phyloP scores from a whole-genome alignment of 2,797 vertebrate species.

The Parauchenoglanis punctatus region DNA sequence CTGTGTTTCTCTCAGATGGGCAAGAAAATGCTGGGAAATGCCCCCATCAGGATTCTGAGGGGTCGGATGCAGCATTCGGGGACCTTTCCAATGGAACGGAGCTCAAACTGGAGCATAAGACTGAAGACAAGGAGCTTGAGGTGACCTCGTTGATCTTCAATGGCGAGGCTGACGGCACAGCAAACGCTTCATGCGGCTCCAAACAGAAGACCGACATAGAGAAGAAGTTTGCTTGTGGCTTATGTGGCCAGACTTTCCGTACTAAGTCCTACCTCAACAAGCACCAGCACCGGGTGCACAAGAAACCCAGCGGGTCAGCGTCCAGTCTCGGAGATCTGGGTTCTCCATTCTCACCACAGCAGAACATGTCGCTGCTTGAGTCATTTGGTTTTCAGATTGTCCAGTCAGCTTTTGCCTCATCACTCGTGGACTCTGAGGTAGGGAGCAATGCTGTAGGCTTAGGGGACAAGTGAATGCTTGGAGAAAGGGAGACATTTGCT shows the following conservation, averaged over 20 bases:
- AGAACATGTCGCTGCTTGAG: conserved; percentile 99
- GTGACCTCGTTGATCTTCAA: conserved; percentile 73
- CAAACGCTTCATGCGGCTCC: conserved; percentile 80
- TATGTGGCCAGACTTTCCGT: conserved; percentile 97
- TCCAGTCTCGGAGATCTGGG: conserved; percentile 81
- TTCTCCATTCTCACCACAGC: conserved; percentile 96
- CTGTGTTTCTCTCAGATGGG: conserved; percentile 80
- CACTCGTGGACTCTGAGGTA: conserved; percentile 91
- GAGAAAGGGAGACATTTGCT: background rate
- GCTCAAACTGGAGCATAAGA: conserved; percentile 90
- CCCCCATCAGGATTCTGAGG: conserved; percentile 95
- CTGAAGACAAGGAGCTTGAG: conserved; percentile 69
- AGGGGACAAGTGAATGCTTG: conserved; percentile 86
- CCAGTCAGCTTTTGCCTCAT: conserved; percentile 97
- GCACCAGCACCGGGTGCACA: conserved; percentile 97
- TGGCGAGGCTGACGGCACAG: conserved; percentile 65
- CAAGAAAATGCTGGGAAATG: conserved; percentile 86
- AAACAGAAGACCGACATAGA: conserved; percentile 90
- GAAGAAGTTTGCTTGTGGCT: conserved; percentile 92
- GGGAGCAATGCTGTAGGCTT: conserved; percentile 90
- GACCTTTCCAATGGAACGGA: conserved; percentile 92
- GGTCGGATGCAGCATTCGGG: conserved; percentile 89
- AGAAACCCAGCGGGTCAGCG: conserved; percentile 75
- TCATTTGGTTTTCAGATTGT: conserved; percentile 99
- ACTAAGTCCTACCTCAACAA: conserved; percentile 99